Evolutionary conservation across 2,797 vertebrate genomes (phyloP).

Genomic region (Sebastes paucispinis): DNA sequence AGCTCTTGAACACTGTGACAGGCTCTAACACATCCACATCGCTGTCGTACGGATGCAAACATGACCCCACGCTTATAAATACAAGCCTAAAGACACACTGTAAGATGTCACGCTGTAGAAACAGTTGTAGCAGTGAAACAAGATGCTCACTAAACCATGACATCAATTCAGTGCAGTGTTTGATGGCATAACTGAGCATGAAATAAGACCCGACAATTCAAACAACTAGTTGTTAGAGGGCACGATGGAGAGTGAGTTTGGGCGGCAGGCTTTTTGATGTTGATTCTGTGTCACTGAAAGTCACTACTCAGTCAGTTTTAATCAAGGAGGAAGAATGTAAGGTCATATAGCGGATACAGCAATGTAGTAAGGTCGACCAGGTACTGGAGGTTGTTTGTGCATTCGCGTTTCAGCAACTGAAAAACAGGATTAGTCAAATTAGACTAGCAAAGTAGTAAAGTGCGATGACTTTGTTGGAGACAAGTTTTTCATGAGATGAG

Average conservation of each 20-base stretch:
- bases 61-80: not conserved
- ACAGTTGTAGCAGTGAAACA: conserved; percentile 3
- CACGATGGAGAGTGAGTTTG: not conserved
- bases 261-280: conserved; percentile 5
- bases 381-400: not conserved
- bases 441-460: not conserved
- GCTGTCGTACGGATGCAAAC: not conserved
- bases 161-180: conserved; percentile 22
- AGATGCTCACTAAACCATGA: conserved; percentile 4
- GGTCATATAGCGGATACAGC: not conserved
- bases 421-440: not conserved
- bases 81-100: not conserved
- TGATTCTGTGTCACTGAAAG: not conserved
- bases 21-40: not conserved
- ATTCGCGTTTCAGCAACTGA: not conserved
- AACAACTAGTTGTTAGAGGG: conserved; percentile 6
- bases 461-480: not conserved
- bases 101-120: not conserved
- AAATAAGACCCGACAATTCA: conserved; percentile 36
- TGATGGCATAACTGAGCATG: conserved; percentile 44
- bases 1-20: not conserved
- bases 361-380: not conserved
- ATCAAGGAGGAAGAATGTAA: not conserved
- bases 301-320: not conserved
- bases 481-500: not conserved